phyloP scores from a whole-genome alignment of 1,140 invertebrate genomes.

The Drosophila ananassae region DNA sequence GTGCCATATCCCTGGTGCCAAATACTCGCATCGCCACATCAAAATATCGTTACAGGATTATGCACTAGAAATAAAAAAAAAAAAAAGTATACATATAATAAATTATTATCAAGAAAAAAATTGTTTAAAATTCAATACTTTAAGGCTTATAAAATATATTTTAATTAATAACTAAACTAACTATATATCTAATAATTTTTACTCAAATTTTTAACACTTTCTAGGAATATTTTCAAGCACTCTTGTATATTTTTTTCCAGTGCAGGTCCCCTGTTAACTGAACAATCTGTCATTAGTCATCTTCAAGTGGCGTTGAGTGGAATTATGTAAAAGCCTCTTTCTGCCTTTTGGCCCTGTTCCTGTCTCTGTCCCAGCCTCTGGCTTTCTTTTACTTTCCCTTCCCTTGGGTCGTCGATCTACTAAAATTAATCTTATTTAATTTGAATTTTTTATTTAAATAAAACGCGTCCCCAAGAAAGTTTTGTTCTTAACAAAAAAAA shows the following conservation, averaged over 20 bases:
- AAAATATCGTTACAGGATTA: neutral
- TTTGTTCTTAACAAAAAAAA: conserved; percentile 40
- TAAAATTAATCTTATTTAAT: conserved; percentile 80
- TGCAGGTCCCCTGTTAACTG: conserved; percentile 5
- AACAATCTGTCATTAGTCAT: conserved; percentile 74
- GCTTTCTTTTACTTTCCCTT: no score
- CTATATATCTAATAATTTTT: no score
- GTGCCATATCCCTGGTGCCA: neutral
- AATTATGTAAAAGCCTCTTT: conserved; percentile 62
- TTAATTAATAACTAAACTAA: no score
- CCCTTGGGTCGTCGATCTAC: neutral
- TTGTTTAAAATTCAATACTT: no score
- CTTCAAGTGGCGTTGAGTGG: conserved; percentile 79
- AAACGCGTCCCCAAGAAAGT: conserved; percentile 58
- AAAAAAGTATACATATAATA: no score
- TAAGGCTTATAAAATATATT: no score
- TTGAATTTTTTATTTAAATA: conserved; percentile 78
- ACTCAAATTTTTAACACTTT: no score
- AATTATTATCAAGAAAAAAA: no score
- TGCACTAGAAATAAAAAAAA: conserved; percentile 9
- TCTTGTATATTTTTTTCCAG: neutral
- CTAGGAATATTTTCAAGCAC: no score
- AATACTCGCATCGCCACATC: neutral
- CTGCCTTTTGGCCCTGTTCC: neutral
- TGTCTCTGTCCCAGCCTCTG: neutral